Evolutionary conservation across 2,888 invertebrate species (phyloP).

Genomic region (Bellardia pandia): DNA sequence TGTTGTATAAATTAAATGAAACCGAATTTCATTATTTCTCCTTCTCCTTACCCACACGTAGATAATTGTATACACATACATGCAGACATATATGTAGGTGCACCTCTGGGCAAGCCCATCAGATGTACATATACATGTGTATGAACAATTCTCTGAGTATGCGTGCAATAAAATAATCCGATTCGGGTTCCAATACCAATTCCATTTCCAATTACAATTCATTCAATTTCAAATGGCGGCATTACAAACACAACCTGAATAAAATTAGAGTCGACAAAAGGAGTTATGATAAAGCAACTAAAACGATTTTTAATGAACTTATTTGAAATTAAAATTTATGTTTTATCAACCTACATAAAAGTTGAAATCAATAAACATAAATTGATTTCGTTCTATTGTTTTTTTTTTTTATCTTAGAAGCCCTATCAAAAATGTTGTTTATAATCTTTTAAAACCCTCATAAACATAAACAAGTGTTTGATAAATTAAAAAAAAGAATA

Average conservation of each 20-base stretch:
- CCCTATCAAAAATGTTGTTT: not conserved
- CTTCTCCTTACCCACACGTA: not conserved
- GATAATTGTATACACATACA: not conserved
- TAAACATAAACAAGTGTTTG: slow-evolving; percentile 6
- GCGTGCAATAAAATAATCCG: slow-evolving; percentile 6
- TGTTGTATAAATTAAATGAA: slow-evolving; percentile 43
- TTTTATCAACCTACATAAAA: slow-evolving; percentile 44
- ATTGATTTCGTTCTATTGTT: slow-evolving; percentile 17
- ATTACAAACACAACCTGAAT: slow-evolving; percentile 6
- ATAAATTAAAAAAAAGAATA: not conserved
- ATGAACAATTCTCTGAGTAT: not conserved
- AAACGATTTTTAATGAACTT: slow-evolving; percentile 45
- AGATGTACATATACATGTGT: not conserved
- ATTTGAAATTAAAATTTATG: slow-evolving; percentile 50
- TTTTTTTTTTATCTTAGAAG: slow-evolving; percentile 14
- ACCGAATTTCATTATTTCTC: slow-evolving; percentile 11
- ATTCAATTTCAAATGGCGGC: slow-evolving; percentile 59
- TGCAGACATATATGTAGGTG: not conserved
- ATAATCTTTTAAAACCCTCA: not conserved
- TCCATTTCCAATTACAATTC: slow-evolving; percentile 27
- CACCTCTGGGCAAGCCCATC: not conserved
- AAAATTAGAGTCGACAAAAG: slow-evolving; percentile 12
- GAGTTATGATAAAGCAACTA: slow-evolving; percentile 24
- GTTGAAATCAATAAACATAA: slow-evolving; percentile 19
- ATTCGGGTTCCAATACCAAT: slow-evolving; percentile 55